Evolutionary conservation across 2,797 vertebrate genomes (phyloP).

Genomic region (Myotis myotis): DNA sequence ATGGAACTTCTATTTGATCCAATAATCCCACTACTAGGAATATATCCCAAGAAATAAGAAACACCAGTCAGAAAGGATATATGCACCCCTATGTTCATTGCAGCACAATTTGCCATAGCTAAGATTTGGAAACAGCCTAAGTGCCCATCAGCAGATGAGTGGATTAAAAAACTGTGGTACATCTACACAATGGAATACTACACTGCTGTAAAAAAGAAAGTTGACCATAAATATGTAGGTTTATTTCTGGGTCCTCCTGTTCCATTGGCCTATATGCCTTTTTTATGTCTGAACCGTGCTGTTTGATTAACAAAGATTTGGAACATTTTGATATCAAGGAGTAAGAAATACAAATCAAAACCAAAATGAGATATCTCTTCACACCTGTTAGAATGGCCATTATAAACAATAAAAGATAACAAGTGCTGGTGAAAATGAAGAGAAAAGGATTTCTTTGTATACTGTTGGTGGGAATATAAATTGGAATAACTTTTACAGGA

Average conservation of each 20-base stretch:
- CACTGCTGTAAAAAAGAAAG: too few relatives aligned
- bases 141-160: too few relatives aligned
- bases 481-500: neutral
- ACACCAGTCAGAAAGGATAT: too few relatives aligned
- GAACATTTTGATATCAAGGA: neutral
- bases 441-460: neutral
- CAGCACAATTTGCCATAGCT: too few relatives aligned
- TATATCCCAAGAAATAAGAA: too few relatives aligned
- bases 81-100: too few relatives aligned
- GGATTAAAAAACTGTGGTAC: too few relatives aligned
- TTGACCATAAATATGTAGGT: neutral
- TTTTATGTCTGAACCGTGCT: neutral
- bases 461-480: neutral
- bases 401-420: neutral
- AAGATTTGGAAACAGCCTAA: too few relatives aligned
- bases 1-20: too few relatives aligned
- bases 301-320: neutral
- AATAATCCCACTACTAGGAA: too few relatives aligned
- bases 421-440: neutral
- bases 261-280: neutral
- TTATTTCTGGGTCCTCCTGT: neutral
- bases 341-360: neutral
- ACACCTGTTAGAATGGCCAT: neutral
- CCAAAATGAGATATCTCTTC: neutral
- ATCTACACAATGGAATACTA: too few relatives aligned